These are phyloP conservation scores for Pristionchus pacificus DNA, from an alignment of 1,140 invertebrate species.

Conservation along the genomic window DNA sequence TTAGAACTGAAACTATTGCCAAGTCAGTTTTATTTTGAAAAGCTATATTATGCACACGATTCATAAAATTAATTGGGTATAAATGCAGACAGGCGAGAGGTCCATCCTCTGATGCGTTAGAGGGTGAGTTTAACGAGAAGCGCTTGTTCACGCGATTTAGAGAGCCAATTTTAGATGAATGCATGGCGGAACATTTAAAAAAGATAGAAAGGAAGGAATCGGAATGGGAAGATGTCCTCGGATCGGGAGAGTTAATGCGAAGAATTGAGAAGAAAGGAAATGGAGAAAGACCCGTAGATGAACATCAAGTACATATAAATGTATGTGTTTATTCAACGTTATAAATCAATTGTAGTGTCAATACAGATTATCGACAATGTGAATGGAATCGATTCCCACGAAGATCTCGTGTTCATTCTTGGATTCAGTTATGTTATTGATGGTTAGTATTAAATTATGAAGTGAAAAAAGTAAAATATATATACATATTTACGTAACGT, in stretches of 20 bases:
- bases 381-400: conserved; percentile 12
- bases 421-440: conserved; percentile 20
- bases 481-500: too few relatives aligned
- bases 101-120: conserved; percentile 17
- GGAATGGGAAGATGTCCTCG: conserved; percentile 24
- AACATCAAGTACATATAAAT: conserved; percentile 7
- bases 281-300: conserved; percentile 6
- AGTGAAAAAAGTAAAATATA: too few relatives aligned
- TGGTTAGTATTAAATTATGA: not conserved
- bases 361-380: conserved; percentile 2
- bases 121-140: conserved; percentile 5
- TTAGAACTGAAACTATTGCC: conserved; percentile 1
- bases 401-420: conserved; percentile 3
- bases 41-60: not conserved
- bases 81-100: conserved; percentile 15
- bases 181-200: too few relatives aligned
- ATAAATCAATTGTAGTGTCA: not conserved
- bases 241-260: conserved; percentile 18
- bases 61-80: not conserved
- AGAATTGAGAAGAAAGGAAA: conserved; percentile 4
- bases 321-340: conserved; percentile 1
- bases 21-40: too few relatives aligned
- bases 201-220: not conserved
- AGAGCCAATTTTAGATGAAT: too few relatives aligned
- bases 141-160: not conserved